These are phyloP conservation scores for Entomobrya proxima DNA, from an alignment of 2,888 invertebrate species.

Conservation along the genomic window DNA sequence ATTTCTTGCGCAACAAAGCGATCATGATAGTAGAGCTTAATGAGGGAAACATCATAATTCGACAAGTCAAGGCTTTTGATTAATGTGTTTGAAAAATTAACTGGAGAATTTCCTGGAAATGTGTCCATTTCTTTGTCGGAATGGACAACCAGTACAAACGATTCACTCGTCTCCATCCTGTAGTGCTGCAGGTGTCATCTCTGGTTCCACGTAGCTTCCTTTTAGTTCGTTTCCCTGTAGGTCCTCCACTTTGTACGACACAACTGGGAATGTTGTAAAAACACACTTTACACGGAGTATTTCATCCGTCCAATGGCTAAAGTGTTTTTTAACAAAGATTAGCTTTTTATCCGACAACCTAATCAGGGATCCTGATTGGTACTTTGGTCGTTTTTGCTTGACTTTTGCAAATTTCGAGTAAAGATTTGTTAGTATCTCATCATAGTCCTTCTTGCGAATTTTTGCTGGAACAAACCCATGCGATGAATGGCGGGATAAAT, in stretches of 20 bases:
- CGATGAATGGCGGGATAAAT: too few relatives aligned
- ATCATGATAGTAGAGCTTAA: neutral
- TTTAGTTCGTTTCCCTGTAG: neutral
- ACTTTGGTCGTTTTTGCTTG: too few relatives aligned
- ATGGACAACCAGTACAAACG: neutral
- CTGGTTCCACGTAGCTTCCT: neutral
- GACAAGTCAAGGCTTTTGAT: neutral
- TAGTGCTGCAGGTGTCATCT: neutral
- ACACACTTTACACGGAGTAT: too few relatives aligned
- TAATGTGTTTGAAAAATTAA: neutral
- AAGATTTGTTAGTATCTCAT: too few relatives aligned
- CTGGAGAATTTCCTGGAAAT: neutral
- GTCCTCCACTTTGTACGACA: neutral
- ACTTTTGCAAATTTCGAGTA: too few relatives aligned
- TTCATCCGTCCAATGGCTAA: too few relatives aligned
- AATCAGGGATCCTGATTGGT: too few relatives aligned
- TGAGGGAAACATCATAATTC: neutral
- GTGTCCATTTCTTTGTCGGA: neutral
- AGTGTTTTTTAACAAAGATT: too few relatives aligned
- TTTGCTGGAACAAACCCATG: too few relatives aligned
- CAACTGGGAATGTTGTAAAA: neutral
- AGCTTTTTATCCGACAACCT: too few relatives aligned
- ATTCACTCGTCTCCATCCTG: neutral
- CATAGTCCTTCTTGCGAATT: too few relatives aligned
- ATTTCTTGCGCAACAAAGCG: neutral